A percentile compares a stretch with the other conserved stretches of the same genome.
Evolutionary conservation across 2,113 vertebrate genomes (phyloP).

Genomic region (Oryzias celebensis): DNA sequence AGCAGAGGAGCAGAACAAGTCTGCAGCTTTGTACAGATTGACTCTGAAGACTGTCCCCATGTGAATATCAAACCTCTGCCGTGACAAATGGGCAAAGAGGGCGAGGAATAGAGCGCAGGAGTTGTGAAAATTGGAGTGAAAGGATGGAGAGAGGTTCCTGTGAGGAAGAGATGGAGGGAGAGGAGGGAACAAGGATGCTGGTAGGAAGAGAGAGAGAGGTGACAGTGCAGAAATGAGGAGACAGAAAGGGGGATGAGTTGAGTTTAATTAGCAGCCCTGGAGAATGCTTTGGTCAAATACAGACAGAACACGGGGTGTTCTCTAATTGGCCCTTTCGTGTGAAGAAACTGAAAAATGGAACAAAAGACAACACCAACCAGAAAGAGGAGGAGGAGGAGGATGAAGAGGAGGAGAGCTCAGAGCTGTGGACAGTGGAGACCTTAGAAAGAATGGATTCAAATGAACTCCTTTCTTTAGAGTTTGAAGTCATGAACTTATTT

Average conservation of each 20-base stretch:
- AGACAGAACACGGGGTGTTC: slow-evolving; percentile 69
- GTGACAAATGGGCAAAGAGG: slow-evolving; percentile 67
- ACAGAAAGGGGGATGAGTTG: slow-evolving; percentile 53
- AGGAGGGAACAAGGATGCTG: slow-evolving; percentile 32
- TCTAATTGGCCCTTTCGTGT: slow-evolving; percentile 76
- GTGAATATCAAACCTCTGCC: slow-evolving; percentile 65
- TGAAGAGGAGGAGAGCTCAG: slow-evolving; percentile 26
- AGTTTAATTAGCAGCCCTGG: slow-evolving; percentile 78
- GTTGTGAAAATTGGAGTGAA: slow-evolving; percentile 21
- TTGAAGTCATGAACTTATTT: too few relatives aligned
- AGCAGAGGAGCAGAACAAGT: slow-evolving; percentile 65
- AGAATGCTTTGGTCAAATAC: slow-evolving; percentile 69
- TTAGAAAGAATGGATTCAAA: too few relatives aligned
- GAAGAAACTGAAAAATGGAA: slow-evolving; percentile 21
- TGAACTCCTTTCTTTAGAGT: too few relatives aligned
- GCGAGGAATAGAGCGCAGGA: slow-evolving; percentile 37
- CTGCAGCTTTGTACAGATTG: slow-evolving; percentile 64
- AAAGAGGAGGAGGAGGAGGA: slow-evolving; percentile 18
- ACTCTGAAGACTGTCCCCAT: slow-evolving; percentile 66
- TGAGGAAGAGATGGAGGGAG: slow-evolving; percentile 5
- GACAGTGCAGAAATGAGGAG: slow-evolving; percentile 11
- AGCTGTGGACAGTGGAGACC: too few relatives aligned
- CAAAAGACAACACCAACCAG: slow-evolving; percentile 4
- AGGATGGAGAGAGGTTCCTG: slow-evolving; percentile 39
- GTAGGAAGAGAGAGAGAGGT: slow-evolving; percentile 32